Conservation (phyloP, 2,888 invertebrate species). For the Drosophila putrida region DNA sequence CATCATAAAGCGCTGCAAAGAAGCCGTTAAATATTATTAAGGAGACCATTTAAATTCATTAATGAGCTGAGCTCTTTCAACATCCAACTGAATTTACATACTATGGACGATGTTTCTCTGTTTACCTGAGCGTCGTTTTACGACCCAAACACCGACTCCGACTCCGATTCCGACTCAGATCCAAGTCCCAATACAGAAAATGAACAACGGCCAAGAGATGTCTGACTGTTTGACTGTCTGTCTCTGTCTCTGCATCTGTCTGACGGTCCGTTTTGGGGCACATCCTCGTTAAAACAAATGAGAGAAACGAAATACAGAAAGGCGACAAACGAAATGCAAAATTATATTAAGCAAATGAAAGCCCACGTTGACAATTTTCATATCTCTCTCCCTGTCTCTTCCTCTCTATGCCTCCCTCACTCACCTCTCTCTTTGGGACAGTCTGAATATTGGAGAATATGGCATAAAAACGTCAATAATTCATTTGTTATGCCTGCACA, state of each 20-base stretch:
- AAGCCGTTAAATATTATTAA: conserved; percentile 85
- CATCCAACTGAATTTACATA: conserved; percentile 34
- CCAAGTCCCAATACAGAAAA: conserved; percentile 49
- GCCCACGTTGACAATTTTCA: conserved; percentile 82
- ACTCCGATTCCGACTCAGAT: not conserved
- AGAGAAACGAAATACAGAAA: conserved; percentile 65
- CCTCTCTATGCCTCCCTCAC: too few relatives aligned
- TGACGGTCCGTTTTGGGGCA: conserved; percentile 18
- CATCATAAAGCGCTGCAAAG: conserved; percentile 84
- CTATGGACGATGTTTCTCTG: conserved; percentile 47
- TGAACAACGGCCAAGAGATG: conserved; percentile 72
- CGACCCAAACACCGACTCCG: conserved; percentile 32
- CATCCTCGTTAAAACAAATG: conserved; percentile 72
- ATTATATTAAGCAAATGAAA: conserved; percentile 82
- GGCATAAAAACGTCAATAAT: conserved; percentile 86
- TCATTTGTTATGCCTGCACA: conserved; percentile 86
- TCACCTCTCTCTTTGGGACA: not conserved
- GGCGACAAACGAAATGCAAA: conserved; percentile 61
- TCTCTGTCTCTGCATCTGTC: conserved; percentile 15
- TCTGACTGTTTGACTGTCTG: conserved; percentile 25
- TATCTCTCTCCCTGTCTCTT: conserved; percentile 51
- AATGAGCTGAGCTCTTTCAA: conserved; percentile 81
- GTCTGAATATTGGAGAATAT: conserved; percentile 83
- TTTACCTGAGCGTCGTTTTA: conserved; percentile 64
- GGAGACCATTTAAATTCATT: conserved; percentile 85